A percentile compares a stretch with the other conserved stretches of the same genome.
Evolutionary conservation across 2,888 invertebrate species (phyloP).

Genomic region (Drosophila limbata): DNA sequence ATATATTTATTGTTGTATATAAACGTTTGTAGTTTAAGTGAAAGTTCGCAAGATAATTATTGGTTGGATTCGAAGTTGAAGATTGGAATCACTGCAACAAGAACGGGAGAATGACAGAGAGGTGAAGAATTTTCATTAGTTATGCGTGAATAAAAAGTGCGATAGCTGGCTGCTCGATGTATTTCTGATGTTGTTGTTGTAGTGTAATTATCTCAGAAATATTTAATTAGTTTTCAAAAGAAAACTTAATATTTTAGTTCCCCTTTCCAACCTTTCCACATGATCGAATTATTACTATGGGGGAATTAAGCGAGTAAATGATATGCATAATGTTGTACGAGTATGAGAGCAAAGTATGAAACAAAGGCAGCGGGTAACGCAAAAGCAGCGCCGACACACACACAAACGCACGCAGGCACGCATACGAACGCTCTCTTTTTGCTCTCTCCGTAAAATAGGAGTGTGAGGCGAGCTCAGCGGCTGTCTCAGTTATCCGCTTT

Average conservation of each 20-base stretch:
- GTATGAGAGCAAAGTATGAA: conserved; percentile 51
- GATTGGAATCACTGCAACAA: conserved; percentile 75
- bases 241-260: conserved; percentile 18
- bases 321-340: conserved; percentile 69
- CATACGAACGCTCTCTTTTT: conserved; percentile 19
- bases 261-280: conserved; percentile 50
- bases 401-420: conserved; percentile 16
- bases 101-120: conserved; percentile 19
- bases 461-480: conserved; percentile 32
- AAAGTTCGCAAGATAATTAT: conserved; percentile 67
- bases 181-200: conserved; percentile 4
- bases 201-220: neutral
- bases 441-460: conserved; percentile 40
- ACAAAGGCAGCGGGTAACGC: conserved; percentile 73
- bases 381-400: conserved; percentile 71
- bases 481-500: conserved; percentile 33
- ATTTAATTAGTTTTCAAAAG: conserved; percentile 13
- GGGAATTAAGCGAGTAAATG: conserved; percentile 66
- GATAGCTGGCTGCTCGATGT: neutral
- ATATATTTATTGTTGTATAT: conserved; percentile 44
- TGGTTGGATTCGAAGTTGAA: conserved; percentile 71
- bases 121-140: conserved; percentile 30
- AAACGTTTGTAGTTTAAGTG: conserved; percentile 59
- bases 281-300: conserved; percentile 64
- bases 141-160: conserved; percentile 1